Evolutionary conservation across 2,113 vertebrate species (phyloP).

Genomic region (Ovibos moschatus): DNA sequence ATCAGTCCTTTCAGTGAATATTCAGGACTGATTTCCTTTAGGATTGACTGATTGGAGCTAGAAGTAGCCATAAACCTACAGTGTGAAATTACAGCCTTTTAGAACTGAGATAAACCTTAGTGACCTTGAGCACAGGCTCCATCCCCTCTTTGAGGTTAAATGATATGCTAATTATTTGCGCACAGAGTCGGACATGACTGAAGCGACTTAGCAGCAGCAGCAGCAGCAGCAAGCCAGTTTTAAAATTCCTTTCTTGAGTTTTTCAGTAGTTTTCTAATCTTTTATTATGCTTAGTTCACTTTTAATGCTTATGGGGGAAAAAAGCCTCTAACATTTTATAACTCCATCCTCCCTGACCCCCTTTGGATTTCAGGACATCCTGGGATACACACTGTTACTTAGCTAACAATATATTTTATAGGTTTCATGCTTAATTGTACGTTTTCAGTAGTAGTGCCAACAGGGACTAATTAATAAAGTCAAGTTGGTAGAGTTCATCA

Average conservation of each 20-base stretch:
- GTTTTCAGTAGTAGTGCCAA: background rate
- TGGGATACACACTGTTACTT: background rate
- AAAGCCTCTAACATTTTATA: background rate
- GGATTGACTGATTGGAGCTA: background rate
- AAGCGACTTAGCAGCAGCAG: too few species aligned
- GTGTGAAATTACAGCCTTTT: background rate
- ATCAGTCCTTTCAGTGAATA: background rate
- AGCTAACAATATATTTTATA: background rate
- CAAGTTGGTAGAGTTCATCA: background rate
- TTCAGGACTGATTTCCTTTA: background rate
- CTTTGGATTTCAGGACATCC: background rate
- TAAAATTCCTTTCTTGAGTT: background rate
- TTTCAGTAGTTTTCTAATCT: background rate
- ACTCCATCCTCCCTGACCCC: fast-evolving
- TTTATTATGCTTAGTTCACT: background rate
- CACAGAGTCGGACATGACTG: too few species aligned
- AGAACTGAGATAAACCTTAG: background rate
- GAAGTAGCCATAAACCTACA: background rate
- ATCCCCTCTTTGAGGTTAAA: background rate
- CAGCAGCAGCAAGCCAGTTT: background rate
- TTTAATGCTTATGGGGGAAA: background rate
- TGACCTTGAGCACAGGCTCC: background rate
- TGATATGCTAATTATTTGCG: background rate
- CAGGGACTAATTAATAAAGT: background rate
- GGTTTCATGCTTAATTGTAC: background rate